Evolutionary conservation across 2,888 invertebrate species (phyloP), one percentile per base, ranked within the genome.

Genomic region (Drosophila robusta): DNA sequence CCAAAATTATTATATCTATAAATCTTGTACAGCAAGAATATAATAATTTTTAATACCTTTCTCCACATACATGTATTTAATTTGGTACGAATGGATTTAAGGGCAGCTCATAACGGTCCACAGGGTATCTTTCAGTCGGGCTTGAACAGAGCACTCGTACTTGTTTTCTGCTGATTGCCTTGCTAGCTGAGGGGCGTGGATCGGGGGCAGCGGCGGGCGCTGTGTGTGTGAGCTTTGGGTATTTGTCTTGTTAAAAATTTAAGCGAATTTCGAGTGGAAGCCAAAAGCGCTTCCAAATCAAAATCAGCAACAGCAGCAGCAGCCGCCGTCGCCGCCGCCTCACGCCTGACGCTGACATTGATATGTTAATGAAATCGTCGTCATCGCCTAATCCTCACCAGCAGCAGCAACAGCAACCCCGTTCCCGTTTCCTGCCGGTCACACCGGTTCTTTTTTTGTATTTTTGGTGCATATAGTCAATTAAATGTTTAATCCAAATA

Each of bases 241-340:
- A 83, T 83, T 83, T 83, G 89, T 77, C 81, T 87, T 87, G 86
- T 89, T 85, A 87, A 89, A 89, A 87, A 89, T 82, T 85, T 85
- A 85, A 87, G 89, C 89, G 83, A 83, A 87, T 83, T 83, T 89
- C 81, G 70, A 49, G 78, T 64, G 64, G 73, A 83, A 87, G 84
- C 81, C 80, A 87, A 78, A 70, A 80, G 81, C 65, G 68, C 55
- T 63, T 34, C 34, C 42, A 67, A 75, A 68, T 47, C 65, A 49
- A 72, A 68, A 80, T 52, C 73, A 73, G 61, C 34, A 73, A 42
- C 44, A 69, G 57, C 58, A 47, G 63, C 45, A 73, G 47, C 44
- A 69, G 61, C 58, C 42, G 65, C 45, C 26, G 57, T 46, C 16
- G 62, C 39, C 69, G 47, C 63, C 46, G 58, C 34, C 64, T 81